phyloP scores from a whole-genome alignment of 2,888 invertebrate genomes.

The Caenorhabditis japonica region DNA sequence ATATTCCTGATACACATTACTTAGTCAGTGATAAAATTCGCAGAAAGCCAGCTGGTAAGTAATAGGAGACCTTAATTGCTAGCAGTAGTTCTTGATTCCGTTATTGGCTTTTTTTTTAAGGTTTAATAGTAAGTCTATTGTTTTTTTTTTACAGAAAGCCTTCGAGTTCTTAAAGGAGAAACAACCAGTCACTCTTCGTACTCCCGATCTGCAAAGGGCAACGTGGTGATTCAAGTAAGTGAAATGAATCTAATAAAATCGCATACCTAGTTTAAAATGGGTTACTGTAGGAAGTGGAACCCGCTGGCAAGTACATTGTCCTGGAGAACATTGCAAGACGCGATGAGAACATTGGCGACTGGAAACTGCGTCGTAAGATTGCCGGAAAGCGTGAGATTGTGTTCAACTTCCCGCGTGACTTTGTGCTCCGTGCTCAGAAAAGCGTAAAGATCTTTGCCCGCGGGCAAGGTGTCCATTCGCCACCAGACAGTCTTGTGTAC shows the following conservation, averaged over 20 bases:
- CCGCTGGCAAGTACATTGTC: slow-evolving; percentile 79
- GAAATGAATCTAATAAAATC: too few relatives aligned
- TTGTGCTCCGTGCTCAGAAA: slow-evolving; percentile 68
- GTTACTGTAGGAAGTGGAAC: slow-evolving; percentile 77
- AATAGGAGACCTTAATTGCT: slow-evolving; percentile 10
- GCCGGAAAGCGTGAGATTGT: slow-evolving; percentile 76
- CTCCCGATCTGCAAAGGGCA: slow-evolving; percentile 80
- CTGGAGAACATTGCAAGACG: slow-evolving; percentile 76
- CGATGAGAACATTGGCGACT: slow-evolving; percentile 77
- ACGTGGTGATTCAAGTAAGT: slow-evolving; percentile 77
- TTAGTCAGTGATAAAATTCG: slow-evolving; percentile 51
- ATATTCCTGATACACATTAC: slow-evolving; percentile 52
- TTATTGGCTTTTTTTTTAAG: too few relatives aligned
- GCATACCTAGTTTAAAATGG: background rate
- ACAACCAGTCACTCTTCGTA: slow-evolving; percentile 80
- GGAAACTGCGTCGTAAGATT: slow-evolving; percentile 77
- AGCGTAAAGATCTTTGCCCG: slow-evolving; percentile 76
- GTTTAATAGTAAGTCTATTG: too few relatives aligned
- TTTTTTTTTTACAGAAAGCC: slow-evolving; percentile 51
- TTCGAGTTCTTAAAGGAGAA: slow-evolving; percentile 77
- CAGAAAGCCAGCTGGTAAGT: slow-evolving; percentile 46
- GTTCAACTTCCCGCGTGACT: slow-evolving; percentile 69
- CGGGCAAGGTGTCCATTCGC: slow-evolving; percentile 73
- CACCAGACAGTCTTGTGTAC: slow-evolving; percentile 75
- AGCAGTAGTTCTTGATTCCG: too few relatives aligned